Base-by-base conservation (phyloP, 2,888 invertebrate genomes). In the Amblyjoppa proteus region DNA sequence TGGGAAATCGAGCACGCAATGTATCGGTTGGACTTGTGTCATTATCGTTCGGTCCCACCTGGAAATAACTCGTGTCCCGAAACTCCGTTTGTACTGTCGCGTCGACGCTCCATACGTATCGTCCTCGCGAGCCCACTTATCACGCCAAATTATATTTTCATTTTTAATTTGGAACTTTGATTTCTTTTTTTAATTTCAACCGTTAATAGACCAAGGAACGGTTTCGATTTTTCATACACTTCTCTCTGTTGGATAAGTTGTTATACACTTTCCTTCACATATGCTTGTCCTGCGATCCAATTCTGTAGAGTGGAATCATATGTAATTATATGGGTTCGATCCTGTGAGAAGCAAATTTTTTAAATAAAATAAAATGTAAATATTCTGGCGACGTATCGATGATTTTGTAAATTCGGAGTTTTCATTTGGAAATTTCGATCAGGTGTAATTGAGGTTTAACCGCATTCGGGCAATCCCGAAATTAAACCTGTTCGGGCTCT, bases 1-100 rank as follows among this genome's bases (percentile, higher is more conserved):
- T 64, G 71, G 73, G 76, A 53, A 75, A 20, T 74, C 73, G 38
- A 16, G 38, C 45, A 34, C 51, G 11, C 34, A 11, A 9, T 13
- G 31, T 25, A 49, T 49, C 16, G 41, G 11, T 7, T 64, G 49
- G 31, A 49, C 64, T 61, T 49, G 49, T 75, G 49, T 75, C 49
- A 75, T 64, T 64, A 31, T 49, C 64, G 31, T 64, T 6, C 31
- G 16, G 6, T 64, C 0, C 64, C 64, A 64, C 34, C 16, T 64
- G 64, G 16, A 28, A 34, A 5, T n/a, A 16, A 34, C 5, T 34
- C 64, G 31, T 34, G 31, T n/a, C n/a, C 16, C 34, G 64, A 64
- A 25, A 3, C n/a, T 7, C 28, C 64, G 31, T 16, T 31, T 34
- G 31, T n/a, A 16, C 16, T 16, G 11, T n/a, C 6, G 28, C 13